phyloP scores from a whole-genome alignment of 23 tunicate genomes.

The Styela plicata region DNA sequence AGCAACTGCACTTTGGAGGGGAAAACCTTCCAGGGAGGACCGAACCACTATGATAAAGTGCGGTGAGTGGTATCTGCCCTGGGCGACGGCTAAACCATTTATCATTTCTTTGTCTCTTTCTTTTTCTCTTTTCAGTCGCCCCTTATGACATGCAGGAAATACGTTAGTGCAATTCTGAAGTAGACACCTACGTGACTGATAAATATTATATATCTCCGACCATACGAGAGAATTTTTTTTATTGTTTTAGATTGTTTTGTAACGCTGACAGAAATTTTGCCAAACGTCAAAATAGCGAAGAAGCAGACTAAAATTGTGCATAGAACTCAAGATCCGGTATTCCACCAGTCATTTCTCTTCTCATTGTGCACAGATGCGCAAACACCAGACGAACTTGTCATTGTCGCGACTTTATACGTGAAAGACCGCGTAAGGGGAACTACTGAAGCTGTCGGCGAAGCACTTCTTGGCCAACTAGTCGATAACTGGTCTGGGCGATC shows the following conservation, averaged over 20 bases:
- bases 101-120: too few relatives aligned
- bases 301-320: slow-evolving; percentile 79
- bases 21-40: too few relatives aligned
- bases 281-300: slow-evolving; percentile 41
- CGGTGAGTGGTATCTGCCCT: too few relatives aligned
- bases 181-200: too few relatives aligned
- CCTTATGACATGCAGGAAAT: too few relatives aligned
- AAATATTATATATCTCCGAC: too few relatives aligned
- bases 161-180: too few relatives aligned
- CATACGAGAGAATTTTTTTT: too few relatives aligned
- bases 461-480: slow-evolving; percentile 64
- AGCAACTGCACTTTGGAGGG: too few relatives aligned
- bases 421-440: slow-evolving; percentile 68
- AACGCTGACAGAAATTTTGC: slow-evolving; percentile 51
- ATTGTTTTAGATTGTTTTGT: slow-evolving; percentile 62
- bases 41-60: too few relatives aligned
- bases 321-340: slow-evolving; percentile 62
- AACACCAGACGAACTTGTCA: slow-evolving; percentile 62
- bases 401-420: slow-evolving; percentile 61
- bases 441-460: slow-evolving; percentile 44
- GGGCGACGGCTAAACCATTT: too few relatives aligned
- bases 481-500: slow-evolving; percentile 53
- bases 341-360: slow-evolving; percentile 66
- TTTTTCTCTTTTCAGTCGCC: too few relatives aligned
- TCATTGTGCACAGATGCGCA: slow-evolving; percentile 23